A percentile compares a stretch with the other conserved stretches of the same genome.
Evolutionary conservation across 2,888 invertebrate genomes (phyloP).

Genomic region (Agrilus cyanescens): DNA sequence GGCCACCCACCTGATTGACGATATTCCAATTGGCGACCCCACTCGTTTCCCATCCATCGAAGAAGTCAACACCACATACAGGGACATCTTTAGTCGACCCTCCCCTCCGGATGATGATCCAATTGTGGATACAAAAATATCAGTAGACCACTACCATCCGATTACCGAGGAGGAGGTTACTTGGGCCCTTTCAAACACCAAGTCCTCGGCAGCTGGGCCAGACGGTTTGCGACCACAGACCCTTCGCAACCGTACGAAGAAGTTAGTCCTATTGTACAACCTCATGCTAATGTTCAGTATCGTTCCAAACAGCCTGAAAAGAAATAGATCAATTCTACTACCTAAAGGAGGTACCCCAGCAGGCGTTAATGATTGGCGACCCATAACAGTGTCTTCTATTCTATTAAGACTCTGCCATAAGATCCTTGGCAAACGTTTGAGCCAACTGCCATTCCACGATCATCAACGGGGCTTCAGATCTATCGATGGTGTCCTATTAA

Average conservation of each 20-base stretch:
- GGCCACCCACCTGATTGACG: constrained; percentile 2
- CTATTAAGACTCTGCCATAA: constrained; percentile 9
- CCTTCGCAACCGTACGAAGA: neutral
- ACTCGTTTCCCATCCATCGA: constrained; percentile 1
- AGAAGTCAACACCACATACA: neutral
- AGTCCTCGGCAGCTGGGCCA: constrained; percentile 6
- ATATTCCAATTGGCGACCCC: neutral
- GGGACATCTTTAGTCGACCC: constrained; percentile 1
- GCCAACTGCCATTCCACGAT: constrained; percentile 3
- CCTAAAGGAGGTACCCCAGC: constrained; percentile 7
- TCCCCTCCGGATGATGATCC: constrained; percentile 3
- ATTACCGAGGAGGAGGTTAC: constrained; percentile 6
- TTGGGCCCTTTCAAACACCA: neutral
- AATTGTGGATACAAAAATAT: constrained; percentile 1
- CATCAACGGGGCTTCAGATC: constrained; percentile 11
- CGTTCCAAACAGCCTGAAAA: constrained; percentile 5
- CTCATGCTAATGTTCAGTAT: constrained; percentile 6
- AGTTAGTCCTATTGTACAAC: constrained; percentile 8
- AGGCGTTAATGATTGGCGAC: constrained; percentile 10
- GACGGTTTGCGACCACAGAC: constrained; percentile 3
- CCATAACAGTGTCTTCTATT: constrained; percentile 13
- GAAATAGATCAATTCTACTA: constrained; percentile 9
- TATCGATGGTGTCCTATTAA: constrained; percentile 12
- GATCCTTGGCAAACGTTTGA: constrained; percentile 9
- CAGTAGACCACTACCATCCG: neutral